Evolutionary conservation across 2,888 invertebrate genomes (phyloP).

Genomic region (Caenorhabditis macrosperma): DNA sequence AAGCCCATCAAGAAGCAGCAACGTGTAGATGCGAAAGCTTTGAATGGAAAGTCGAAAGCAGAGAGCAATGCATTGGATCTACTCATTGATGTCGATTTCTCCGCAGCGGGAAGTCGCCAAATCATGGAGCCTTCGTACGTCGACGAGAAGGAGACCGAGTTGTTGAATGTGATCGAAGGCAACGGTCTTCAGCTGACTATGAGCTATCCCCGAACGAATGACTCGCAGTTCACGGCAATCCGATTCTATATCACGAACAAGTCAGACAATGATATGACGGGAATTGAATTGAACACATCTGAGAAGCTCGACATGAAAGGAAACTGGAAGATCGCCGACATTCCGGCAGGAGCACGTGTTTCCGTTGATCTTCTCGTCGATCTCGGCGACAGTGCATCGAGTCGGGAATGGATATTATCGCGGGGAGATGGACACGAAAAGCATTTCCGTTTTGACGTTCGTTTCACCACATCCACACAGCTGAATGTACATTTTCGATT

Average conservation of each 20-base stretch:
- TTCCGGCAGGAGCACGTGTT: constrained; percentile 33
- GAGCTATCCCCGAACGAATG: constrained; percentile 59
- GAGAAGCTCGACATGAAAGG: constrained; percentile 58
- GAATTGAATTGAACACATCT: constrained; percentile 42
- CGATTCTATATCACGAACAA: constrained; percentile 55
- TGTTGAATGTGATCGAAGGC: constrained; percentile 66
- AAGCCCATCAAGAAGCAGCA: constrained; percentile 2
- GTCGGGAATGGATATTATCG: constrained; percentile 57
- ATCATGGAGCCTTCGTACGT: constrained; percentile 47
- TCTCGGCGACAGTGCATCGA: constrained; percentile 57
- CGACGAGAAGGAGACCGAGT: constrained; percentile 29
- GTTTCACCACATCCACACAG: background rate
- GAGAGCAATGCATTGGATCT: constrained; percentile 60
- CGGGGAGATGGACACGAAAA: constrained; percentile 51
- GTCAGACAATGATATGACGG: constrained; percentile 33
- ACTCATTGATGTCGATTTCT: constrained; percentile 70
- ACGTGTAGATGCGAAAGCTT: constrained; percentile 13
- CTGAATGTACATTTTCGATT: background rate
- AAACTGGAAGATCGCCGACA: constrained; percentile 21
- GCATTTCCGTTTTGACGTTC: constrained; percentile 19
- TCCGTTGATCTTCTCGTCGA: constrained; percentile 52
- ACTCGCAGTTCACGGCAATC: constrained; percentile 60
- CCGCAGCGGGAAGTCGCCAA: constrained; percentile 63
- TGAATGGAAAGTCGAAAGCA: constrained; percentile 38
- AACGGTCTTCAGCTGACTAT: constrained; percentile 55